Conservation (phyloP, 1,140 invertebrate species). For the Condylostylus longicornis region DNA sequence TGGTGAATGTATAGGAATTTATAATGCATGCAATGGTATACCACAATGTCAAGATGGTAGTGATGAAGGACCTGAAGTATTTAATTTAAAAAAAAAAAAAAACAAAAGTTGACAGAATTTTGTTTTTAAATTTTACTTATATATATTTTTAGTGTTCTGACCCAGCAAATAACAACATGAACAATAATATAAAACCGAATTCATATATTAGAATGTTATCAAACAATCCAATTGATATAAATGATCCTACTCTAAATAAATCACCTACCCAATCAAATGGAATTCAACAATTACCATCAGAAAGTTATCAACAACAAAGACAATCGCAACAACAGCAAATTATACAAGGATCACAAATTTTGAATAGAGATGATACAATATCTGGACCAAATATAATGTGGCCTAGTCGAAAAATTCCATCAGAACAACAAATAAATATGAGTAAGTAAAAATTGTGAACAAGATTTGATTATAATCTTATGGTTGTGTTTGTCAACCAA, state of each 20-base stretch:
- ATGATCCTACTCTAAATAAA: too few relatives aligned
- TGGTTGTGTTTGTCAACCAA: neutral
- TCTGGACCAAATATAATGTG: constrained; percentile 3
- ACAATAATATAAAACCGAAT: too few relatives aligned
- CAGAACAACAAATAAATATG: neutral
- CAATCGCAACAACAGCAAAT: neutral
- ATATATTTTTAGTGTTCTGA: too few relatives aligned
- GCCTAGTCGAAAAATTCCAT: neutral
- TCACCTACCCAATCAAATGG: too few relatives aligned
- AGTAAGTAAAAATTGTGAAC: neutral
- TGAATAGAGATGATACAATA: constrained; percentile 7
- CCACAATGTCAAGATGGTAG: constrained; percentile 84
- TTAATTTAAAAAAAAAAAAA: too few relatives aligned
- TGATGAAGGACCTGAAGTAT: constrained; percentile 68
- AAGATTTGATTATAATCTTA: neutral
- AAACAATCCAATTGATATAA: too few relatives aligned
- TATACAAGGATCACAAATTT: neutral
- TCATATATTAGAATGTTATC: too few relatives aligned
- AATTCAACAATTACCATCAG: too few relatives aligned
- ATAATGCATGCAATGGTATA: constrained; percentile 90
- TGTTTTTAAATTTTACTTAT: too few relatives aligned
- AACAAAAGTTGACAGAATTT: too few relatives aligned
- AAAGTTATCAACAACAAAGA: too few relatives aligned
- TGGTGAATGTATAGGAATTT: constrained; percentile 82
- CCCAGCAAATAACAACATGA: too few relatives aligned